A percentile compares a stretch with the other conserved stretches of the same genome.
Conservation (phyloP, 2,113 vertebrate genomes). For the Clarias batrachus region DNA sequence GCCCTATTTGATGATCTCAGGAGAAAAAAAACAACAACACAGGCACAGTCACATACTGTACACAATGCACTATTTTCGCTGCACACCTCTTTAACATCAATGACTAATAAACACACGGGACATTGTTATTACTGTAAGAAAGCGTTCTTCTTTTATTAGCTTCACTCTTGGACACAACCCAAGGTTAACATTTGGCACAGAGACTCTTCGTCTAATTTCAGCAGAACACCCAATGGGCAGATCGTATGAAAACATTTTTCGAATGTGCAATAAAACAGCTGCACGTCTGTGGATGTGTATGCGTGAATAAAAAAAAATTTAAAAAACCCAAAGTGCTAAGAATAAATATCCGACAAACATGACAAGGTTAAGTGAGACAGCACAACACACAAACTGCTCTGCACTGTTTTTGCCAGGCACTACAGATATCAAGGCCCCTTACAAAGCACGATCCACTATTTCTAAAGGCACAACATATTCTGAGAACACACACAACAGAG, state of each 20-base stretch:
- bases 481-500: conserved; percentile 26
- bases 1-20: conserved; percentile 34
- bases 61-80: not conserved
- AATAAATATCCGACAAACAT: conserved; percentile 5
- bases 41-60: not conserved
- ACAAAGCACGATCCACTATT: not conserved
- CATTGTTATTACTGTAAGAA: conserved; percentile 44
- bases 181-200: conserved; percentile 52
- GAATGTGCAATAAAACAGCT: conserved; percentile 7
- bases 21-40: not conserved
- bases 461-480: conserved; percentile 44
- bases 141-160: conserved; percentile 53
- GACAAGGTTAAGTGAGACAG: conserved; percentile 33
- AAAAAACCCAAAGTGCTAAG: conserved; percentile 5
- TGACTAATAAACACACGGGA: conserved; percentile 25
- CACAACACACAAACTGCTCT: conserved; percentile 30
- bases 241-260: conserved; percentile 8
- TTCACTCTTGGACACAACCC: conserved; percentile 41
- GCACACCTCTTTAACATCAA: not conserved
- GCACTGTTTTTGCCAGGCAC: conserved; percentile 37
- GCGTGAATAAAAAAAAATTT: not conserved
- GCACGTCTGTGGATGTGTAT: not conserved
- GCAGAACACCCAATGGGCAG: conserved; percentile 22
- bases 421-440: conserved; percentile 44
- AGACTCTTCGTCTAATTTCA: conserved; percentile 44